phyloP scores from a whole-genome alignment of 1,140 invertebrate genomes.

The Tribolium madens region DNA sequence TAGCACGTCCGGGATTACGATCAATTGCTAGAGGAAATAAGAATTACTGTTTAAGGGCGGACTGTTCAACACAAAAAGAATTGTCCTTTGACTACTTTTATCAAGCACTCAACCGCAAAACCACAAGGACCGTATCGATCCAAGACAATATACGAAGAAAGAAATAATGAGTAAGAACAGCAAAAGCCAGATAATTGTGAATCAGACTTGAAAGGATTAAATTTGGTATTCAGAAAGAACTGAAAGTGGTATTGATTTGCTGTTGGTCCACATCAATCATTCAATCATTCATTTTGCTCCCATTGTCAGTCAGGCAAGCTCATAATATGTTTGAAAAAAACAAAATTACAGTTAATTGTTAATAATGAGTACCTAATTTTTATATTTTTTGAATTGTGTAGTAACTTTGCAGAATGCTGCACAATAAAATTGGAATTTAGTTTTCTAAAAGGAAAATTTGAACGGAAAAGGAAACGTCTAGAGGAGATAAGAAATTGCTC shows the following conservation, averaged over 20 bases:
- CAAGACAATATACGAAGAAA: neutral
- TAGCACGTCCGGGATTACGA: conserved; percentile 45
- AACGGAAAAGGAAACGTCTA: neutral
- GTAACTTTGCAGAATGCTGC: no score
- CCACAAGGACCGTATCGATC: neutral
- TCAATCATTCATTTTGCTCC: no score
- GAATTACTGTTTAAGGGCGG: conserved; percentile 36
- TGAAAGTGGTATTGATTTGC: no score
- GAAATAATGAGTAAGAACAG: no score
- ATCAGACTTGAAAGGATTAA: no score
- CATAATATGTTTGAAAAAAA: neutral
- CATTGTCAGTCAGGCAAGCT: no score
- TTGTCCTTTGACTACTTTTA: conserved; percentile 12
- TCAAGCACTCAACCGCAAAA: neutral
- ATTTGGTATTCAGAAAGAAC: no score
- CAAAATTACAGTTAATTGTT: neutral
- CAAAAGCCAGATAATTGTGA: no score
- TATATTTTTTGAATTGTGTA: no score
- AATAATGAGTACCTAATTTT: neutral
- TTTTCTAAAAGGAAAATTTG: neutral
- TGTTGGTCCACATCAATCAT: no score
- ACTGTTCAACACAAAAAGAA: conserved; percentile 4
- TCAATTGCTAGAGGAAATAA: conserved; percentile 44
- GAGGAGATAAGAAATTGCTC: conserved; percentile 14
- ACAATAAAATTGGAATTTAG: neutral